A percentile compares a stretch with the other conserved stretches of the same genome.
Conservation (phyloP, 2,113 vertebrate species). For the Sula dactylatra region DNA sequence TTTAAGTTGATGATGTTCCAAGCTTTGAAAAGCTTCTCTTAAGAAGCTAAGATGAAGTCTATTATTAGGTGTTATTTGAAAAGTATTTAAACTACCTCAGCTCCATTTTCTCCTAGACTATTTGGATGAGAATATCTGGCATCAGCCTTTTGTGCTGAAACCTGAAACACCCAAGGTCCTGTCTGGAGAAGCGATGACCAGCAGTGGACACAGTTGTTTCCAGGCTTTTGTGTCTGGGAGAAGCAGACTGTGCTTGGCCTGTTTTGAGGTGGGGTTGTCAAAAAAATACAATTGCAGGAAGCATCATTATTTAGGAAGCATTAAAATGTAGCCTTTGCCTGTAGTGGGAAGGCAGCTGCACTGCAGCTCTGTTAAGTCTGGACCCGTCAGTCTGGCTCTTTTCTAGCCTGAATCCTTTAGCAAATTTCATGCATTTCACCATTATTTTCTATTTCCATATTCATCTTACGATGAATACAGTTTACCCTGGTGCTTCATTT, state of each 20-base stretch:
- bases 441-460: not conserved
- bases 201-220: rapidly evolving
- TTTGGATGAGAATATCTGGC: not conserved
- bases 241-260: not conserved
- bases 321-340: not conserved
- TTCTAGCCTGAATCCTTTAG: not conserved
- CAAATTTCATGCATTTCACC: not conserved
- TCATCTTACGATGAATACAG: not conserved
- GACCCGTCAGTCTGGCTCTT: not conserved
- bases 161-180: not conserved
- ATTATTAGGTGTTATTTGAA: not conserved
- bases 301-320: not conserved
- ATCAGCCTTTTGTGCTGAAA: not conserved
- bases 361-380: not conserved
- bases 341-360: not conserved
- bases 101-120: not conserved
- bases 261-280: not conserved
- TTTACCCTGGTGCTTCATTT: not conserved
- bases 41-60: not conserved
- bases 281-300: not conserved
- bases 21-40: not conserved
- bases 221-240: not conserved
- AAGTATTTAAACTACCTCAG: not conserved
- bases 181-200: not conserved
- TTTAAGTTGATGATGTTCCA: not conserved